Conservation (phyloP, 2,797 vertebrate genomes). For the Intellagama lesueurii region DNA sequence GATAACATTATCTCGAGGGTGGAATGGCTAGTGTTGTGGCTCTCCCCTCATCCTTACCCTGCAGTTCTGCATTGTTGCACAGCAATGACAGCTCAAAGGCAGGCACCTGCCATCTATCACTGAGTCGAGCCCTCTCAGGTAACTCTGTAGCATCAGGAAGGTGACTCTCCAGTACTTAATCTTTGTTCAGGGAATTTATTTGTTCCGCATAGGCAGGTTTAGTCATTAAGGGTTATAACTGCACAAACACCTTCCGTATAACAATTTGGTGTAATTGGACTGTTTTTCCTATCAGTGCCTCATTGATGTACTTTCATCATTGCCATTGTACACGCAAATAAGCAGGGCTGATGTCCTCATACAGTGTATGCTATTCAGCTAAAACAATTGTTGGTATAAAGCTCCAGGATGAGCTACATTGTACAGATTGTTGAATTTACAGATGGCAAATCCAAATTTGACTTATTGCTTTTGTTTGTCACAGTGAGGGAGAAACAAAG, state of each 20-base stretch:
- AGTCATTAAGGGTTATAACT: background rate
- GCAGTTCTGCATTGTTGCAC: background rate
- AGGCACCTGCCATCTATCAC: conserved; percentile 26
- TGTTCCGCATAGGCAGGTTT: background rate
- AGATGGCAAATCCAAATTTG: background rate
- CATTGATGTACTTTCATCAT: background rate
- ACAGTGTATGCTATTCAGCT: background rate
- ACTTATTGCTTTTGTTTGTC: background rate
- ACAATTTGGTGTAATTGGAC: conserved; percentile 1
- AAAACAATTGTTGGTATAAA: background rate
- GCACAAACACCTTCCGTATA: background rate
- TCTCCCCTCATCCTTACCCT: background rate
- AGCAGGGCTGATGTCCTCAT: background rate
- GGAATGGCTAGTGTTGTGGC: background rate
- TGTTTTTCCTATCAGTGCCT: background rate
- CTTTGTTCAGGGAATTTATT: conserved; percentile 13
- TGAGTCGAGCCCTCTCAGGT: background rate
- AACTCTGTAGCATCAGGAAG: background rate
- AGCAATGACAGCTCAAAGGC: conserved; percentile 25
- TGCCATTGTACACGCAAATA: background rate
- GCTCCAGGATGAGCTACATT: background rate
- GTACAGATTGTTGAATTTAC: background rate
- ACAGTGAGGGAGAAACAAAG: background rate
- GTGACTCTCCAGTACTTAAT: background rate
- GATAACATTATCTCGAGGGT: background rate